Percentiles rank a stretch among this genome's conserved stretches.
phyloP scores from a whole-genome alignment of 2,797 vertebrate genomes.

The Chloroceryle amazona region DNA sequence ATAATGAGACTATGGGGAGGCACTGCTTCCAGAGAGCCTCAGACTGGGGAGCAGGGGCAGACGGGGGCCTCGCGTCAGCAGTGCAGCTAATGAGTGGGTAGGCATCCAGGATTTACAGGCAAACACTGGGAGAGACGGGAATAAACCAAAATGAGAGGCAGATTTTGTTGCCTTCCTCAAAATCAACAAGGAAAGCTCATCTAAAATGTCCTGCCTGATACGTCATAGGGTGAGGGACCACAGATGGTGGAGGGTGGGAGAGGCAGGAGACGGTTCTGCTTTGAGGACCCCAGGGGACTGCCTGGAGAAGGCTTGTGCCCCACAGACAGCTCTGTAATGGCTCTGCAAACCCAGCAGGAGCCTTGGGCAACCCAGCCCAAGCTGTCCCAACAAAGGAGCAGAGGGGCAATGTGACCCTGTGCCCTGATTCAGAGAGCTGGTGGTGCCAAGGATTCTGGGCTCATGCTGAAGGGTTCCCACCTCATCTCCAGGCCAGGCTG shows the following conservation, averaged over 20 bases:
- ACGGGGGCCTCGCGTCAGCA: neutral
- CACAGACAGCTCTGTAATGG: neutral
- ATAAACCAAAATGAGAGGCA: neutral
- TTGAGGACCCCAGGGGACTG: neutral
- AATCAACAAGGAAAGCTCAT: neutral
- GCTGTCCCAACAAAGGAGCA: neutral
- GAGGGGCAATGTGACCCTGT: neutral
- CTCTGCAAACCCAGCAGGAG: neutral
- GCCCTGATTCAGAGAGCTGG: neutral
- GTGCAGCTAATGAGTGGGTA: neutral
- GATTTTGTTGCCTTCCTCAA: neutral
- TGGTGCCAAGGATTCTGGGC: neutral
- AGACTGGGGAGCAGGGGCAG: neutral
- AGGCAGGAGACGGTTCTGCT: neutral
- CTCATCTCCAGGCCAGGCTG: neutral
- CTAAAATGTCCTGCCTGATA: neutral
- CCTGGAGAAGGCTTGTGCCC: neutral
- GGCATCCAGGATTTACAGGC: neutral
- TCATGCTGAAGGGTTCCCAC: neutral
- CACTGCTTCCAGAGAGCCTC: neutral
- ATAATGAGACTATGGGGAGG: neutral
- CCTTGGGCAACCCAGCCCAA: neutral
- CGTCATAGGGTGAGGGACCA: neutral
- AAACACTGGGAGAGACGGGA: neutral
- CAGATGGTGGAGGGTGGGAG: rapidly evolving